Base-by-base conservation (phyloP, 2,113 vertebrate species). In the Aphyosemion australe region DNA sequence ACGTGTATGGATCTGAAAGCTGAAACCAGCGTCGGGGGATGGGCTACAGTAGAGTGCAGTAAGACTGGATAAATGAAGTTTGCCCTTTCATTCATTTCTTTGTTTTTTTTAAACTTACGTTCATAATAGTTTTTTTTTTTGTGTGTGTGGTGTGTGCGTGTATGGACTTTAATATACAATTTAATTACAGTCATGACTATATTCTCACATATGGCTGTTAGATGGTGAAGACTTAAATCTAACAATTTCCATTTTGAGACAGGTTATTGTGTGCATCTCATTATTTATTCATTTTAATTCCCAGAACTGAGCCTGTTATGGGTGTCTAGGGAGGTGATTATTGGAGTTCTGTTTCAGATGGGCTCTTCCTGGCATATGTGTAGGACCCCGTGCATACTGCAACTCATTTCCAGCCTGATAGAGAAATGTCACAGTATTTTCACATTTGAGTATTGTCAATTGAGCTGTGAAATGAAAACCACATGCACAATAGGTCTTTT, bases 351-450 rank as follows among this genome's bases (percentile, higher is more conserved):
- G 14, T 60, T 63, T 15, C 13, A 45, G n/a, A 54, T 31, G 31
- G 13, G 34, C 37, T 80, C 10, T 77, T 84, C 72, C 63, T 52
- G 61, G 74, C 58, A 72, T 37, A 10, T 10, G 3, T 4, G 18
- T n/a, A 73, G 46, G 46, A 49, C 56, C 42, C 62, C 60, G 57
- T 14, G 56, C 20, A 15, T 26, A 34, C 31, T 39, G 3, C 4
- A 37, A 49, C 41, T 58, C 16, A 63, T 70, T 70, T 67, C 49
- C 62, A 59, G n/a, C 46, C 13, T 4, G 12, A 1, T n/a, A 39
- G n/a, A 64, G 18, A 19, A 53, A 46, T 48, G 20, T 20, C 37
- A 39, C 49, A 18, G 16, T 10, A n/a, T n/a, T n/a, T n/a, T n/a
- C n/a, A n/a, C n/a, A n/a, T n/a, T 46, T 26, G 26, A n/a, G n/a